These are phyloP conservation scores for Haplochromis vanheusdeni DNA, from an alignment of 2,113 vertebrate genomes.

Conservation along the genomic window DNA sequence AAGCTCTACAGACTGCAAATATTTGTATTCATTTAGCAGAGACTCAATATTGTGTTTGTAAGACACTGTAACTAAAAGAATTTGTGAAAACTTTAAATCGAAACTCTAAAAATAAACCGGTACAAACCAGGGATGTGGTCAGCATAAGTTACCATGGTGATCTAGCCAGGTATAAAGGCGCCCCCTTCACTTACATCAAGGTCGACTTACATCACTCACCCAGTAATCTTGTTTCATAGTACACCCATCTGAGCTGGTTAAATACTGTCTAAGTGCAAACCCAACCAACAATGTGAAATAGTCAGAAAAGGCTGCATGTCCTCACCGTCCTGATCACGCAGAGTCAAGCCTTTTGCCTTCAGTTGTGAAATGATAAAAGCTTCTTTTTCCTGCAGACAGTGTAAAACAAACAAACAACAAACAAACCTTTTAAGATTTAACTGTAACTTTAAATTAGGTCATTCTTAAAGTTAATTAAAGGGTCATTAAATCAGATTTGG, in stretches of 20 bases:
- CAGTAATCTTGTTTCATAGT: background rate
- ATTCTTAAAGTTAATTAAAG: background rate
- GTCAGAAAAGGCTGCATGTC: background rate
- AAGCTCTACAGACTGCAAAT: background rate
- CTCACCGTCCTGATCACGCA: constrained; percentile 78
- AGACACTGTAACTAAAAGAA: background rate
- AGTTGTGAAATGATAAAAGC: constrained; percentile 78
- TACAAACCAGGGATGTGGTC: background rate
- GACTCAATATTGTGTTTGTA: background rate
- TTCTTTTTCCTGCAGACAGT: constrained; percentile 81
- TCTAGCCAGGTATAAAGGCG: background rate
- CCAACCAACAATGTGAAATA: background rate
- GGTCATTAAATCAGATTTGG: background rate
- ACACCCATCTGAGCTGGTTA: background rate
- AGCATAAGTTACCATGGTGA: background rate
- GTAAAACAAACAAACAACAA: background rate
- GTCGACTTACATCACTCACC: background rate
- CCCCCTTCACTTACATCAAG: background rate
- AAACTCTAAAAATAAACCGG: background rate
- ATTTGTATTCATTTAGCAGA: background rate
- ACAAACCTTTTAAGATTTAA: background rate
- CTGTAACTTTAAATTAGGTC: background rate
- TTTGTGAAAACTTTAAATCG: background rate
- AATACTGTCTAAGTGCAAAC: accelerated
- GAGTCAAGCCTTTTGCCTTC: constrained; percentile 72